These are phyloP conservation scores for Parapsyche elsis DNA, from an alignment of 1,140 invertebrate genomes.

Conservation along the genomic window DNA sequence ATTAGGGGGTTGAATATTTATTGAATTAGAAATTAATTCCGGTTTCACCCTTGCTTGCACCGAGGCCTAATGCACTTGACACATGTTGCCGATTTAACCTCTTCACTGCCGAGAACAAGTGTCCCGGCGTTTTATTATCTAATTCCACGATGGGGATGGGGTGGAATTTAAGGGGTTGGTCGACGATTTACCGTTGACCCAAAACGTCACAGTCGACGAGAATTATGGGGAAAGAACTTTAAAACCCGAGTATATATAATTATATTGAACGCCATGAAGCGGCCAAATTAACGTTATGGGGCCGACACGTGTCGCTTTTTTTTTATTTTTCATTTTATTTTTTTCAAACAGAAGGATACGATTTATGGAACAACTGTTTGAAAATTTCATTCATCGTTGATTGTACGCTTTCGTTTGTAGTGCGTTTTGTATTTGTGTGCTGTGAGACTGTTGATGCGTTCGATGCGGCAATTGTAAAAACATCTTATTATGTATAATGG, in stretches of 20 bases:
- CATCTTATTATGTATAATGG: no score
- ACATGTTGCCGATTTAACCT: conserved; percentile 51
- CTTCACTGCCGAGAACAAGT: conserved; percentile 41
- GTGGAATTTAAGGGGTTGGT: neutral
- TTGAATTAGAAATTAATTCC: conserved; percentile 8
- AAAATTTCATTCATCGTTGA: no score
- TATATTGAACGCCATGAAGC: neutral
- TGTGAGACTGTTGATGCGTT: no score
- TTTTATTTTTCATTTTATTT: neutral
- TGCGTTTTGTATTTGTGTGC: no score
- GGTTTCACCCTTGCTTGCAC: conserved; percentile 21
- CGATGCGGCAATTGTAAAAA: no score
- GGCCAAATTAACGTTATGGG: conserved; percentile 9
- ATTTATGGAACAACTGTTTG: no score
- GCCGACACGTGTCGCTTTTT: neutral
- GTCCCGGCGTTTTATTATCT: conserved; percentile 43
- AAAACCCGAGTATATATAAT: neutral
- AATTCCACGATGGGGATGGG: conserved; percentile 9
- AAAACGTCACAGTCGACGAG: neutral
- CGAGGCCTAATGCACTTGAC: conserved; percentile 48
- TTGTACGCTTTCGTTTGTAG: no score
- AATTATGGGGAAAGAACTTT: neutral
- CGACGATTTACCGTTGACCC: neutral
- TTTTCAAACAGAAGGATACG: no score
- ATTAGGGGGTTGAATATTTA: conserved; percentile 19